Evolutionary conservation across 2,797 vertebrate genomes (phyloP).

Genomic region (Bradypodion pumilum): DNA sequence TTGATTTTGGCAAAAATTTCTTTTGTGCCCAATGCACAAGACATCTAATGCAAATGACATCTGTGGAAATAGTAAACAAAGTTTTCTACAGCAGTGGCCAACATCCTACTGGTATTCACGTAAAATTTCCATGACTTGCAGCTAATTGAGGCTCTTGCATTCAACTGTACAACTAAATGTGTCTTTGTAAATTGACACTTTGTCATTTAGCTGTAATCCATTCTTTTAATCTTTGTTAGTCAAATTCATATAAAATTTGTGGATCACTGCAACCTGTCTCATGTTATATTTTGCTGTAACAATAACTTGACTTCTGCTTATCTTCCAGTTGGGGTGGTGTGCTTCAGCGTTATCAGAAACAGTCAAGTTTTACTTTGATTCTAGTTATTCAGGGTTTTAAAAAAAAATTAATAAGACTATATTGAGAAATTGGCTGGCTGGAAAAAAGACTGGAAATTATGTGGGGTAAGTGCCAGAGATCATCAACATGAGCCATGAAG

Average conservation of each 20-base stretch:
- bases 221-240: no score
- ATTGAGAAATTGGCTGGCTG: neutral
- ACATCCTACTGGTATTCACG: neutral
- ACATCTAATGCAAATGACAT: neutral
- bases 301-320: neutral
- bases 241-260: no score
- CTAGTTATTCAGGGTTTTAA: neutral
- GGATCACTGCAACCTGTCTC: neutral
- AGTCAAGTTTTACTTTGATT: neutral
- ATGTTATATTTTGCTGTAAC: neutral
- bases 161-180: no score
- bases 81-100: neutral
- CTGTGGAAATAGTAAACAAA: neutral
- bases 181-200: no score
- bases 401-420: no score
- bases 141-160: no score
- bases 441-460: neutral
- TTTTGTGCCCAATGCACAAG: neutral
- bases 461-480: neutral
- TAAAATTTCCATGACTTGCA: no score
- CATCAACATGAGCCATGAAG: neutral
- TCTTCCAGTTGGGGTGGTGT: neutral
- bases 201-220: no score
- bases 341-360: neutral
- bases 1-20: neutral